Base-by-base conservation (phyloP, 2,797 vertebrate genomes). In the Decapterus maruadsi region DNA sequence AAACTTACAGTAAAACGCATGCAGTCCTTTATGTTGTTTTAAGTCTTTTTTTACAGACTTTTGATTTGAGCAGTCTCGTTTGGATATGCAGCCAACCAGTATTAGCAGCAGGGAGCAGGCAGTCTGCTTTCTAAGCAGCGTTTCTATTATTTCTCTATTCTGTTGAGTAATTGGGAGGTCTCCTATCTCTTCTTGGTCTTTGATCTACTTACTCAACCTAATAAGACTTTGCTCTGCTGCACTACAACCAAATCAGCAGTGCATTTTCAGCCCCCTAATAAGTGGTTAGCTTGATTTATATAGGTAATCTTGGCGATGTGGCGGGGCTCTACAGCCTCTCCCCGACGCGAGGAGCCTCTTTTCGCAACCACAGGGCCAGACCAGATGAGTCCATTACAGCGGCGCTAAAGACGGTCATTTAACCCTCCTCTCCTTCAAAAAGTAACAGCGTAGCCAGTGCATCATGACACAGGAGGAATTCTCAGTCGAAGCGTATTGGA, bases 171-270 rank as follows among this genome's bases (percentile, higher is more conserved):
- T 93, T 92, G 92, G 90, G 87, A 85, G 90, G 87, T 92, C 88
- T 91, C 86, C 90, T 89, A 89, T 94, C 92, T 91, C 90, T 85
- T 91, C 81, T 84, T 83, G 79, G 82, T 91, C 90, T 94, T 94
- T 95, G 92, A 94, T 94, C 94, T 95, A 92, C 94, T 95, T 94
- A 92, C 92, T 94, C 91, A 93, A 92, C 92, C 90, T 94, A 95
- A 95, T 95, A 95, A 94, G 94, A 91, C 92, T 87, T 90, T 92
- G 89, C 90, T 94, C 90, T 93, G 90, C 90, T 92, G 90, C 90
- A 78, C 90, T 90, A 88, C 93, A 93, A 94, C 92, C 91, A 94
- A 94, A 95, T 95, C 93, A 95, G 93, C 90, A 89, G 90, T 93
- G 93, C 93, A 91, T 95, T 93, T 94, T 92, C 92, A 88, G 76